Evolutionary conservation across 2,797 vertebrate species (phyloP).

Genomic region (Sebastolobus alascanus): DNA sequence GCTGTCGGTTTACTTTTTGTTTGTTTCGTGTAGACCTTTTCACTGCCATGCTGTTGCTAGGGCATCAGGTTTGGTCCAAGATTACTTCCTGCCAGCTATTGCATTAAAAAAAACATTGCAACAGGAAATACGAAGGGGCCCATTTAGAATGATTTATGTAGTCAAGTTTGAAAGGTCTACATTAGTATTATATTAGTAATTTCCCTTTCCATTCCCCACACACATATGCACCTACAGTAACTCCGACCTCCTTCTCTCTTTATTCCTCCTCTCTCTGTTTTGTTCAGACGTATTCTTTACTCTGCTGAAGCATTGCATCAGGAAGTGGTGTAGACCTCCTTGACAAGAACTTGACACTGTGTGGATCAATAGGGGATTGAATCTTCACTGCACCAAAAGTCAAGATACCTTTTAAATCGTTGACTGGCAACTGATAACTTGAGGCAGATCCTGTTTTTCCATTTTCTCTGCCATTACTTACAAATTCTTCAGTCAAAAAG

Average conservation of each 20-base stretch:
- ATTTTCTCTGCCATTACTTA: neutral
- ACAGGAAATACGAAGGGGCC: no score
- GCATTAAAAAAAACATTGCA: no score
- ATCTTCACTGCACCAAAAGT: conserved; percentile 74
- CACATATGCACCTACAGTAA: conserved; percentile 21
- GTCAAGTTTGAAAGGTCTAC: no score
- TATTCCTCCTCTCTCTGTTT: conserved; percentile 1
- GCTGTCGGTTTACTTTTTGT: conserved; percentile 6
- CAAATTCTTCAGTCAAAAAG: neutral
- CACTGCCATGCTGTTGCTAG: no score
- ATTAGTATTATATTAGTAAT: conserved; percentile 11
- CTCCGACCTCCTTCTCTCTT: neutral
- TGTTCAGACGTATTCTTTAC: conserved; percentile 36
- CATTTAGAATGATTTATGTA: no score
- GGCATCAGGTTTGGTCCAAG: no score
- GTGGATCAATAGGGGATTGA: conserved; percentile 74
- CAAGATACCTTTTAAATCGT: conserved; percentile 65
- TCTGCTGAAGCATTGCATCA: conserved; percentile 60
- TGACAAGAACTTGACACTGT: conserved; percentile 72
- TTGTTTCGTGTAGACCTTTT: conserved; percentile 2
- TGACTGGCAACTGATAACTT: conserved; percentile 65
- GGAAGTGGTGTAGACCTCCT: conserved; percentile 52
- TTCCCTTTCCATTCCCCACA: neutral
- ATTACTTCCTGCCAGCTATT: no score
- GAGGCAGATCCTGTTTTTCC: conserved; percentile 40